Conservation (phyloP, 2,797 vertebrate species). For the Catamblyrhynchus diadema region DNA sequence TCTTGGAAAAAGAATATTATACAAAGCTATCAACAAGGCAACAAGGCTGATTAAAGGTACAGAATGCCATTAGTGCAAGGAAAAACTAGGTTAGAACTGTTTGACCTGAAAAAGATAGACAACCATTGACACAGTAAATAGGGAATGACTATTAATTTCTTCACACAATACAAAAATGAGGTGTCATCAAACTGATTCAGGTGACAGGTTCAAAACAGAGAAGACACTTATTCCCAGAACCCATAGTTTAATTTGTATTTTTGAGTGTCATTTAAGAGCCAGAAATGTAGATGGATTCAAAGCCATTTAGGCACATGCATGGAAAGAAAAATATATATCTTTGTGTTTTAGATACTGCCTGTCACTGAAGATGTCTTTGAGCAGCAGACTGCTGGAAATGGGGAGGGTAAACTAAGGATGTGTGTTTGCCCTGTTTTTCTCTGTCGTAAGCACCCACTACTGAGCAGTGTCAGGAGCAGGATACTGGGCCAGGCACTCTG, state of each 20-base stretch:
- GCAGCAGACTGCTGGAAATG: conserved; percentile 24
- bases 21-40: neutral
- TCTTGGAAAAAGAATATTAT: neutral
- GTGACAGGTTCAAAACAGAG: neutral
- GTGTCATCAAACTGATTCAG: neutral
- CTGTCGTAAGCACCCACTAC: neutral
- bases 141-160: neutral
- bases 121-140: neutral
- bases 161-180: neutral
- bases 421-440: neutral
- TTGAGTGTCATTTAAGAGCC: neutral
- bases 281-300: neutral
- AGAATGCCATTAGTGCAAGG: neutral
- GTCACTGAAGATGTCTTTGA: conserved; percentile 25
- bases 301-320: neutral
- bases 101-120: neutral
- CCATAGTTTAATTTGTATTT: neutral
- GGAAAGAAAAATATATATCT: neutral
- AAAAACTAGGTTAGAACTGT: neutral
- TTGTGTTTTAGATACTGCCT: conserved; percentile 18
- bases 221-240: neutral
- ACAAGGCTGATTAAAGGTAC: neutral
- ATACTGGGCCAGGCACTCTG: neutral
- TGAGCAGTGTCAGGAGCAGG: neutral
- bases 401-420: conserved; percentile 21